Evolutionary conservation across 2,113 vertebrate genomes (phyloP).

Genomic region (Hepsetus odoe): DNA sequence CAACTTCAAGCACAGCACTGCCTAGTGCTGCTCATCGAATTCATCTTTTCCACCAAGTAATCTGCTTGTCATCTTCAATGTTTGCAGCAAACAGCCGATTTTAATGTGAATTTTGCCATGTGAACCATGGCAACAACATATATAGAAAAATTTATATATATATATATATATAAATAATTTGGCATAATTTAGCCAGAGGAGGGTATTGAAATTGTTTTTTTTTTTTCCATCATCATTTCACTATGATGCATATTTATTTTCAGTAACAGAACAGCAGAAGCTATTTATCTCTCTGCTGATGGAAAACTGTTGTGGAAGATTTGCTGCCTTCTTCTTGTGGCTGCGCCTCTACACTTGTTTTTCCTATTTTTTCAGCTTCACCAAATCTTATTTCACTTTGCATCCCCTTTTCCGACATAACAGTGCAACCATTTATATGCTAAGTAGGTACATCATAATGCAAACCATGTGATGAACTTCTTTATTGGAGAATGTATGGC

Average conservation of each 20-base stretch:
- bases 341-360: constrained; percentile 50
- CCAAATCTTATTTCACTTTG: constrained; percentile 49
- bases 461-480: constrained; percentile 50
- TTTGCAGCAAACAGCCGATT: constrained; percentile 36
- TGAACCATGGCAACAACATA: constrained; percentile 33
- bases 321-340: constrained; percentile 38
- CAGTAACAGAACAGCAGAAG: constrained; percentile 60
- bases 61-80: constrained; percentile 9
- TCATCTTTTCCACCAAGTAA: constrained; percentile 6
- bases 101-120: constrained; percentile 23
- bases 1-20: constrained; percentile 22
- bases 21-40: constrained; percentile 8
- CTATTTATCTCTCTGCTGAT: constrained; percentile 63
- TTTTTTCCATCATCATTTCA: constrained; percentile 47
- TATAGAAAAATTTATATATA: constrained; percentile 55
- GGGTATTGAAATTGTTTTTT: constrained; percentile 56
- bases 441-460: constrained; percentile 61
- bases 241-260: constrained; percentile 63
- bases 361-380: constrained; percentile 27
- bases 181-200: constrained; percentile 55
- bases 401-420: constrained; percentile 20
- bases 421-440: constrained; percentile 64
- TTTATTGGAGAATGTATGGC: constrained; percentile 32
- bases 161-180: constrained; percentile 59
- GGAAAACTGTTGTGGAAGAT: constrained; percentile 43